phyloP scores from a whole-genome alignment of 2,888 invertebrate species.

The Volucella inflata region DNA sequence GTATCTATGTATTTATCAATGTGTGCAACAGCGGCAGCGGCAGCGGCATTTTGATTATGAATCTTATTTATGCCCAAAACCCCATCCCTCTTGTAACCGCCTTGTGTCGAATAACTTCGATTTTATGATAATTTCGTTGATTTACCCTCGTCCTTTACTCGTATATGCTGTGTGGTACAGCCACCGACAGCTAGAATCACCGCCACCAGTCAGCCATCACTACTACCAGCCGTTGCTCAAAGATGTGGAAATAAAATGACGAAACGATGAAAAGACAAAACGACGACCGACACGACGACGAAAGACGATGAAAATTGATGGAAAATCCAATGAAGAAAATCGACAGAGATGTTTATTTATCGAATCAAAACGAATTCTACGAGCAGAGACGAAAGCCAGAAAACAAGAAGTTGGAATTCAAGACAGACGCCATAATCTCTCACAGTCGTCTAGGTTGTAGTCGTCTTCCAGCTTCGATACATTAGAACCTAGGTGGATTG shows the following conservation, averaged over 20 bases:
- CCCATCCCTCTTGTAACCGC: not conserved
- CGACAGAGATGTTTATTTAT: constrained; percentile 75
- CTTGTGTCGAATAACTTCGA: constrained; percentile 53
- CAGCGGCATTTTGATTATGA: constrained; percentile 67
- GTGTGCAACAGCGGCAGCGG: not conserved
- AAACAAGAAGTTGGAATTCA: constrained; percentile 47
- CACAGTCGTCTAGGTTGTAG: constrained; percentile 39
- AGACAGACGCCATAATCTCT: constrained; percentile 75
- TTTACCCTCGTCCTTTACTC: constrained; percentile 52
- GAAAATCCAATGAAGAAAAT: constrained; percentile 75
- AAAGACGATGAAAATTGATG: constrained; percentile 70
- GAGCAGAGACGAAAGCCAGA: constrained; percentile 1
- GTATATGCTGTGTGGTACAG: too few species aligned
- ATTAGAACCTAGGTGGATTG: constrained; percentile 28
- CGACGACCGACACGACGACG: constrained; percentile 7
- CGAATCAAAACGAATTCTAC: constrained; percentile 58
- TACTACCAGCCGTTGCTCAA: too few species aligned
- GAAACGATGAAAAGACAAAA: too few species aligned
- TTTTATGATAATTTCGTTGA: constrained; percentile 74
- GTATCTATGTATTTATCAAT: constrained; percentile 12
- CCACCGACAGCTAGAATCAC: not conserved
- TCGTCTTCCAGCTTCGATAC: constrained; percentile 18
- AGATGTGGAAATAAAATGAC: too few species aligned
- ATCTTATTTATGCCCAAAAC: constrained; percentile 53
- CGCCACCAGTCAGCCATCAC: not conserved